phyloP scores from a whole-genome alignment of 1,140 invertebrate species.

The Cataglyphis hispanica region DNA sequence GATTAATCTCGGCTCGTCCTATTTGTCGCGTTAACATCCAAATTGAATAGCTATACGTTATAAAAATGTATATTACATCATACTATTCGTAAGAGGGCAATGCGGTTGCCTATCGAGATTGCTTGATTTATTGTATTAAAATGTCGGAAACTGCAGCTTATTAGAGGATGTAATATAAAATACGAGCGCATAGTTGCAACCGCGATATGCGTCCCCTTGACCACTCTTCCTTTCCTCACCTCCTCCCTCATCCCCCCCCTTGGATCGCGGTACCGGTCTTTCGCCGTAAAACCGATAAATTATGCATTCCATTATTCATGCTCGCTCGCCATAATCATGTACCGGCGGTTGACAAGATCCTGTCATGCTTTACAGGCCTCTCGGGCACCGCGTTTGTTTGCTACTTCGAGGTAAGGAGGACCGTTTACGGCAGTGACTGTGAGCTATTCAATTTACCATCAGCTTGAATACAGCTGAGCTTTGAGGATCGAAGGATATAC shows the following conservation, averaged over 20 bases:
- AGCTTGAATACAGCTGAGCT: conserved; percentile 30
- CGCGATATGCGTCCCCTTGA: not conserved
- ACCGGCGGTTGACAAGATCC: conserved; percentile 82
- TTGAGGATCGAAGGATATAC: conserved; percentile 39
- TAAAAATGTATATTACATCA: not conserved
- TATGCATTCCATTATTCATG: conserved; percentile 84
- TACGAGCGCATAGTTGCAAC: conserved; percentile 47
- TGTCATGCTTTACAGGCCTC: conserved; percentile 75
- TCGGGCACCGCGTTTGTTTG: conserved; percentile 58
- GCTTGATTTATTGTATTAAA: conserved; percentile 71
- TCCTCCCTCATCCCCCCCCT: not conserved
- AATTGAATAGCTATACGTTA: not conserved
- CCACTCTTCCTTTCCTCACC: not conserved
- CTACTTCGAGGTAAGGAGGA: conserved; percentile 59
- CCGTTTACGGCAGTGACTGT: conserved; percentile 62
- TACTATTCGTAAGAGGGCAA: conserved; percentile 56
- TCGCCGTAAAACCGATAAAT: conserved; percentile 80
- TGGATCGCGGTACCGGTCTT: conserved; percentile 52
- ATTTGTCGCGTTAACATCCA: conserved; percentile 1
- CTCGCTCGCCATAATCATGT: conserved; percentile 80
- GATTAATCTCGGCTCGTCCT: not conserved
- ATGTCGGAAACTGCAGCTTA: conserved; percentile 75
- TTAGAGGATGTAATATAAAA: conserved; percentile 71
- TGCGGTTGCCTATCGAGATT: conserved; percentile 75
- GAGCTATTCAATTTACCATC: conserved; percentile 53